Percentiles rank a stretch among this genome's conserved stretches.
Evolutionary conservation across 2,113 vertebrate species (phyloP).

Genomic region (rat (Rattus norvegicus)): DNA sequence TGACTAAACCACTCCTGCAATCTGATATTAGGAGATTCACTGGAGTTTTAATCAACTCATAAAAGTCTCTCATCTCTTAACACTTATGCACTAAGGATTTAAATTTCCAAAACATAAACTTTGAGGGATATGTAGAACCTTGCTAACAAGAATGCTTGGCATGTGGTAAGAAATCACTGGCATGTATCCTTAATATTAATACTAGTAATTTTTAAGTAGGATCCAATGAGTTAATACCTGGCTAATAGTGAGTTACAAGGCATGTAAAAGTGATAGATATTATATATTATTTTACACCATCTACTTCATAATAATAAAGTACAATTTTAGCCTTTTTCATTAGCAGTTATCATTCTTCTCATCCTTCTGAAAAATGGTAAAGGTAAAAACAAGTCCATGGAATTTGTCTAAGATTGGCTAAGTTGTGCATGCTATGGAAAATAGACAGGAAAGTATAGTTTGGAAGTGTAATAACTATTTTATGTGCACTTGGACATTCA

Average conservation of each 20-base stretch:
- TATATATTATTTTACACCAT: not conserved
- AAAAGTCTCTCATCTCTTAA: not conserved
- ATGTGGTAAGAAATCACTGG: not conserved
- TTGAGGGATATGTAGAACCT: not conserved
- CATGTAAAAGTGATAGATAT: not conserved
- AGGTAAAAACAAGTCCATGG: not conserved
- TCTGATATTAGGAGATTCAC: not conserved
- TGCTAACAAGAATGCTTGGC: not conserved
- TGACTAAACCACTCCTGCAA: not conserved
- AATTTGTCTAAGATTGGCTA: not conserved
- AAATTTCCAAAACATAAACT: not conserved
- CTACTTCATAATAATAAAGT: not conserved
- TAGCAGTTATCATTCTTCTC: not conserved
- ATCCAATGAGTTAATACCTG: not conserved
- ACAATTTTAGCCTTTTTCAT: slow-evolving; percentile 10
- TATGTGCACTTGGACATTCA: slow-evolving; percentile 12
- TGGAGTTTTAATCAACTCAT: not conserved
- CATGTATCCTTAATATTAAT: not conserved
- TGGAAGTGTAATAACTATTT: slow-evolving; percentile 4
- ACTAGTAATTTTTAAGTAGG: not conserved
- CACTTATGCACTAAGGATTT: not conserved
- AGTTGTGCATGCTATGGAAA: slow-evolving; percentile 4
- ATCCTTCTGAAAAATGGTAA: slow-evolving; percentile 3
- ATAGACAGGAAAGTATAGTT: not conserved
- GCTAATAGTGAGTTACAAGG: slow-evolving; percentile 34